Percentiles rank a stretch among this genome's conserved stretches.
phyloP scores from a whole-genome alignment of 1,140 invertebrate genomes.

The Euglossa dilemma region DNA sequence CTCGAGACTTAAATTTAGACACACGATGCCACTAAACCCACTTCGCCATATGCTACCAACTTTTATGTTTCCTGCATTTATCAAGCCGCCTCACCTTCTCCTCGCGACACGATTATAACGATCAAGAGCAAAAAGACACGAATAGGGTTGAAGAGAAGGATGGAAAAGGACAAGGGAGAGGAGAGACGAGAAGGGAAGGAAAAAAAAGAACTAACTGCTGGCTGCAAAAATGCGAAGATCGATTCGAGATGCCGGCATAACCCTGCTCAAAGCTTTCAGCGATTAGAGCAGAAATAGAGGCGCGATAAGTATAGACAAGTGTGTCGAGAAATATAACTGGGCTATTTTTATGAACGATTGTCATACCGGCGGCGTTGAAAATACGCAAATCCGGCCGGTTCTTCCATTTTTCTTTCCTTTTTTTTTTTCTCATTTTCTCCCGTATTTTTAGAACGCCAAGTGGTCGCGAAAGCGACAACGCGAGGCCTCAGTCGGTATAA shows the following conservation, averaged over 20 bases:
- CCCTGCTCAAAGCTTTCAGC: neutral
- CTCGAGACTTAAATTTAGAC: slow-evolving; percentile 43
- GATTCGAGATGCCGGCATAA: neutral
- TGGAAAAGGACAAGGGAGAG: no score
- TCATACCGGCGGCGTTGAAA: neutral
- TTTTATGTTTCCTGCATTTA: slow-evolving; percentile 39
- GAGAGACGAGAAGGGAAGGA: no score
- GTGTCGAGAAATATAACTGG: slow-evolving; percentile 19
- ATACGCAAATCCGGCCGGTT: neutral
- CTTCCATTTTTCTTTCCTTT: no score
- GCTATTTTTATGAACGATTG: neutral
- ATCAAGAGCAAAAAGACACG: neutral
- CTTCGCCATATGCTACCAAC: slow-evolving; percentile 37
- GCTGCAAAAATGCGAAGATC: slow-evolving; percentile 24
- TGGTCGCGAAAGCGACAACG: neutral
- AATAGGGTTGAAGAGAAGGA: no score
- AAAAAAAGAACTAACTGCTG: no score
- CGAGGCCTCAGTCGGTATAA: no score
- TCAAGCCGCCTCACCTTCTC: slow-evolving; percentile 10
- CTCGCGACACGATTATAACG: slow-evolving; percentile 10
- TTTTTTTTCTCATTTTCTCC: no score
- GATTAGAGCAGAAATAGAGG: slow-evolving; percentile 25
- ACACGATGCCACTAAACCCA: slow-evolving; percentile 41
- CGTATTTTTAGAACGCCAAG: neutral
- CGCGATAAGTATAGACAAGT: slow-evolving; percentile 17